These are phyloP conservation scores for Nemopilema nomurai DNA, from an alignment of 30 jellyfish, hydroid and myxozoan species.

Conservation along the genomic window DNA sequence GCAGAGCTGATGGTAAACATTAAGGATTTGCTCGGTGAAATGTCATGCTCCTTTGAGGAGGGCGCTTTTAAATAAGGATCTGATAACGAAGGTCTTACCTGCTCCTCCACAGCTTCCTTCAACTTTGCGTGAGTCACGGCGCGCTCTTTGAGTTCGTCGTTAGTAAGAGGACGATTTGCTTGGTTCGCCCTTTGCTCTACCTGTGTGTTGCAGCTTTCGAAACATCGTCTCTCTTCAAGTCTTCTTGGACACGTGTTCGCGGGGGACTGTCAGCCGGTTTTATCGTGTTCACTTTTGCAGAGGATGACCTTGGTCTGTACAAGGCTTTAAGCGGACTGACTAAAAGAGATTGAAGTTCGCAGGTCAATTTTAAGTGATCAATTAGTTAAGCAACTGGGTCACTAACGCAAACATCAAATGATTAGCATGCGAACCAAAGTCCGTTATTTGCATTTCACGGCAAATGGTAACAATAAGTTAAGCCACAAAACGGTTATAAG, in stretches of 20 bases:
- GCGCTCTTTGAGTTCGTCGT: conserved; percentile 30
- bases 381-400: no score
- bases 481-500: no score
- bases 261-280: neutral
- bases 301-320: conserved; percentile 22
- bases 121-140: conserved; percentile 42
- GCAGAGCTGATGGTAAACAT: no score
- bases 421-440: no score
- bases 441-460: no score
- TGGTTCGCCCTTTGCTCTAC: neutral
- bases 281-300: neutral
- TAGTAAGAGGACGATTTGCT: conserved; percentile 5
- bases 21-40: no score
- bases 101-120: conserved; percentile 31
- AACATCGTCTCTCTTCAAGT: neutral
- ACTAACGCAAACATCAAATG: no score
- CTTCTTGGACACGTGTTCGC: neutral
- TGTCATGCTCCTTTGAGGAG: no score
- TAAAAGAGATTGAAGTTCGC: neutral
- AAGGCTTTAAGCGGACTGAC: conserved; percentile 44
- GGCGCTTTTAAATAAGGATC: no score
- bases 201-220: neutral
- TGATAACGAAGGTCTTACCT: neutral
- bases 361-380: neutral
- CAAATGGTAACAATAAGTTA: no score